Evolutionary conservation across 2,888 invertebrate species (phyloP).

Genomic region (Ptilodon capucinus): DNA sequence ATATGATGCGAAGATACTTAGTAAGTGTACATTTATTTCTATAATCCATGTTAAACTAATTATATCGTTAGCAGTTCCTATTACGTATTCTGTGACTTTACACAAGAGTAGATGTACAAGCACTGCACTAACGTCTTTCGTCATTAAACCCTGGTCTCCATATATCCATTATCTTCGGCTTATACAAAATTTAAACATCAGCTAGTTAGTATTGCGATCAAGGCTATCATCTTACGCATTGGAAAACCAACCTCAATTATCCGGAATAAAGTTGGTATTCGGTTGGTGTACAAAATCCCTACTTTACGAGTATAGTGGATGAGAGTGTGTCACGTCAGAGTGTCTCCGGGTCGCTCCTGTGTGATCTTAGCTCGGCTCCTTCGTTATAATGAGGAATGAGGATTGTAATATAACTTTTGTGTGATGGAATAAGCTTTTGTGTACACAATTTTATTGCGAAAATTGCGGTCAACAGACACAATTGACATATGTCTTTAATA

Average conservation of each 20-base stretch:
- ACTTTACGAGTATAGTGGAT: constrained; percentile 20
- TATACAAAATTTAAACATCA: constrained; percentile 24
- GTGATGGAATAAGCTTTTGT: neutral
- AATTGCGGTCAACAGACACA: no score
- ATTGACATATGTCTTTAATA: no score
- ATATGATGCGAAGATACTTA: no score
- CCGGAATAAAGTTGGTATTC: neutral
- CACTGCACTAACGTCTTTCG: constrained; percentile 10
- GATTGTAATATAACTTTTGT: neutral
- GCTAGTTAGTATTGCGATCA: constrained; percentile 16
- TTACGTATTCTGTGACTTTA: no score
- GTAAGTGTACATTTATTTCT: no score
- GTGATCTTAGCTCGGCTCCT: constrained; percentile 14
- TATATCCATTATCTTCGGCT: constrained; percentile 34
- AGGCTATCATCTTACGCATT: constrained; percentile 10
- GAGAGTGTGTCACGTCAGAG: constrained; percentile 17
- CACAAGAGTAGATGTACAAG: neutral
- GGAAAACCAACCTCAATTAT: neutral
- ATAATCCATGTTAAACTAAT: no score
- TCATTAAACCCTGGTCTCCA: constrained; percentile 23
- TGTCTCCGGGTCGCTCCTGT: constrained; percentile 17
- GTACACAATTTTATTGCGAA: no score
- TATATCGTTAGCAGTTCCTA: no score
- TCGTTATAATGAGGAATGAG: neutral
- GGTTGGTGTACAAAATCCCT: constrained; percentile 11